These are phyloP conservation scores for Pristionchus maxplancki DNA, from an alignment of 2,888 invertebrate genomes.

Conservation along the genomic window DNA sequence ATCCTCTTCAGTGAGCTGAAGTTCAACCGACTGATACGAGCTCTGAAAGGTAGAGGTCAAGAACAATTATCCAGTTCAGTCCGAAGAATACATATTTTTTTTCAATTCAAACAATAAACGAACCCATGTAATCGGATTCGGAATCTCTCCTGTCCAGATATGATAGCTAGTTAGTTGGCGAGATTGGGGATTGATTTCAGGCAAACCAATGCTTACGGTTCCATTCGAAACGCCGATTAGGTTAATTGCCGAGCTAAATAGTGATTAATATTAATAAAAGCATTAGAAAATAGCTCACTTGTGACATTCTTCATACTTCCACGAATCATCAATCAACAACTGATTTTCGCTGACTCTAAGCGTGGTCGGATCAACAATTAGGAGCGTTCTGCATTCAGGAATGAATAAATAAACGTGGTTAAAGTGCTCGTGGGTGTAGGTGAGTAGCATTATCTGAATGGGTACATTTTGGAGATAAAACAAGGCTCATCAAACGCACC, in stretches of 20 bases:
- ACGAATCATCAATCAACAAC: not conserved
- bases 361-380: not conserved
- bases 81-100: no score
- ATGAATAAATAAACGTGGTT: not conserved
- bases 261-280: no score
- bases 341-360: not conserved
- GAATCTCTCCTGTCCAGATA: not conserved
- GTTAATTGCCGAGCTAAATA: not conserved
- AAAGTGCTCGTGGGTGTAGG: not conserved
- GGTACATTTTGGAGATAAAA: not conserved
- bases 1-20: no score
- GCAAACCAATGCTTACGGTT: not conserved
- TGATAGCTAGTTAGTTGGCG: not conserved
- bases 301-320: not conserved
- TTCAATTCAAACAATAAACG: no score
- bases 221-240: not conserved
- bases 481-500: no score
- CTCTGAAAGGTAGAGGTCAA: no score
- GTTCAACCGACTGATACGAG: no score
- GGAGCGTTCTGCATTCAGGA: not conserved
- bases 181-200: not conserved
- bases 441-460: not conserved
- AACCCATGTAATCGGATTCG: not conserved
- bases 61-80: no score
- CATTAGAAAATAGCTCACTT: not conserved